Percentiles rank a stretch among this genome's conserved stretches.
Evolutionary conservation across 2,113 vertebrate genomes (phyloP).

Genomic region (Acanthisitta chloris): DNA sequence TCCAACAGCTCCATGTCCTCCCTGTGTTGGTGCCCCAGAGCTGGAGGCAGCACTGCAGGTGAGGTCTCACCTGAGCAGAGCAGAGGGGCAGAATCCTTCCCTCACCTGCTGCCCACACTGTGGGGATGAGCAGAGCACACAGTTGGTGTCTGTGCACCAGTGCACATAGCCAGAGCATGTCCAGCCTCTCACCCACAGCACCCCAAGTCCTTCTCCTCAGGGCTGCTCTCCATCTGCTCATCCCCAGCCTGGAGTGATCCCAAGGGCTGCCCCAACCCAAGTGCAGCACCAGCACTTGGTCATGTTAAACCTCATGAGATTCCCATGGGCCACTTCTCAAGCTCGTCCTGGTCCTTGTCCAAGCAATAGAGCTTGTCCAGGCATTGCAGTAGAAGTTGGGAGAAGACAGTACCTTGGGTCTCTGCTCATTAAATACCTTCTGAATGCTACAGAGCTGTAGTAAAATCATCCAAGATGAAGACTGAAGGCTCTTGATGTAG

Average conservation of each 20-base stretch:
- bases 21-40: background rate
- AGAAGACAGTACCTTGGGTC: background rate
- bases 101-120: background rate
- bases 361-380: background rate
- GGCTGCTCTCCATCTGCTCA: background rate
- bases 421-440: background rate
- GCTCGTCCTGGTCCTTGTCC: background rate
- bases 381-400: rapidly evolving
- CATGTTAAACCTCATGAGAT: background rate
- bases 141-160: background rate
- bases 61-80: background rate
- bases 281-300: background rate
- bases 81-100: background rate
- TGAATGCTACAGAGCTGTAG: background rate
- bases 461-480: background rate
- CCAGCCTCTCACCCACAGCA: background rate
- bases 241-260: background rate
- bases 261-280: background rate
- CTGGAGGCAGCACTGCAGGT: background rate
- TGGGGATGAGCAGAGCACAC: background rate
- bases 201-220: background rate
- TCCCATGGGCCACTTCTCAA: rapidly evolving
- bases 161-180: background rate
- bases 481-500: background rate
- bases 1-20: background rate